Evolutionary conservation across 2,888 invertebrate species (phyloP).

Genomic region (Dicranocentrus wangi): DNA sequence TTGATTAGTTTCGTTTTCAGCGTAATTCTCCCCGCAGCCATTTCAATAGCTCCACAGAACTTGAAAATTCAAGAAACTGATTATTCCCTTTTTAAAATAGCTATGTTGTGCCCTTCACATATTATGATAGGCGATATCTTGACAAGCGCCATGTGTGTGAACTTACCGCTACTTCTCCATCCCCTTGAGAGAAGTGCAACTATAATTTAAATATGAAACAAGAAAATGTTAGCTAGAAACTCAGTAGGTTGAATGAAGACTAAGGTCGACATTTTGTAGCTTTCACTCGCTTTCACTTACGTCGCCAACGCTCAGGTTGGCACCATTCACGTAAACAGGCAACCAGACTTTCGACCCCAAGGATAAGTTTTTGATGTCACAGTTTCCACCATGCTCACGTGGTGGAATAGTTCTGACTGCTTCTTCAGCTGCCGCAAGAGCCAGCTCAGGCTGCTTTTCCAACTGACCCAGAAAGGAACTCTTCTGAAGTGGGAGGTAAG

Average conservation of each 20-base stretch:
- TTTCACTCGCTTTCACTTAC: too few relatives aligned
- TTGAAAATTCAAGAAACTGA: constrained; percentile 36
- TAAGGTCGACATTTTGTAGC: too few relatives aligned
- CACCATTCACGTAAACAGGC: constrained; percentile 67
- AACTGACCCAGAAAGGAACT: constrained; percentile 53
- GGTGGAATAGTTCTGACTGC: constrained; percentile 53
- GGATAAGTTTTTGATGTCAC: constrained; percentile 68
- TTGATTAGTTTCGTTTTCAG: constrained; percentile 58
- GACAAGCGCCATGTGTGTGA: constrained; percentile 12
- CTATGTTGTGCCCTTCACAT: constrained; percentile 28
- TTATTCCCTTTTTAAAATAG: constrained; percentile 3
- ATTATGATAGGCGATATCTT: too few relatives aligned
- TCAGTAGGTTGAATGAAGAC: too few relatives aligned
- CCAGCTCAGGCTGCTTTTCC: constrained; percentile 56
- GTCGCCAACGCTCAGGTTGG: constrained; percentile 66
- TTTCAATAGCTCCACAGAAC: constrained; percentile 71
- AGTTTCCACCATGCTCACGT: constrained; percentile 68
- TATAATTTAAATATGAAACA: constrained; percentile 68
- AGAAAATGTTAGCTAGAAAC: neutral
- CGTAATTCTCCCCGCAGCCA: constrained; percentile 59
- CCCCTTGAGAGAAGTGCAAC: too few relatives aligned
- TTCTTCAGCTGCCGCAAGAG: constrained; percentile 48
- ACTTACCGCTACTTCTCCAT: constrained; percentile 50
- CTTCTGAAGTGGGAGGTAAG: constrained; percentile 36
- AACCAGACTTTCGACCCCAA: constrained; percentile 67